Base-by-base conservation (phyloP, 1,140 invertebrate genomes). In the Drosophila bipectinata region DNA sequence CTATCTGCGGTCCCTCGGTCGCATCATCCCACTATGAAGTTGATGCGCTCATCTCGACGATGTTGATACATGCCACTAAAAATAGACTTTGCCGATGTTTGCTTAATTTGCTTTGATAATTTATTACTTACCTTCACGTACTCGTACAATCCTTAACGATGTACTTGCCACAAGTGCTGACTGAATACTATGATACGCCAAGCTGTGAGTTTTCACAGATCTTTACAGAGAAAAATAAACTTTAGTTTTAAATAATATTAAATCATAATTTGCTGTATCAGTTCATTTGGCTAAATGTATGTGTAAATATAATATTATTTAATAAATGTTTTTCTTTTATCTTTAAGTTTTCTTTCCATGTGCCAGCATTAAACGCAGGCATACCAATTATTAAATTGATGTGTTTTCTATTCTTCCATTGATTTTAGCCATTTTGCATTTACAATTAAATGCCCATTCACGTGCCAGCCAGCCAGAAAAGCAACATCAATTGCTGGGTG, bases 371-470 rank as follows among this genome's bases (percentile, higher is more conserved):
- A 24, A 30, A 7, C 34, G 48, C 63, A 37, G 51, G 24, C 47
- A 44, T 64, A 58, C 59, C 85, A 61, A 60, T 74, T 66, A 78
- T 71, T 75, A 75, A 67, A 72, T 52, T 41, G 32, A 73, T 34
- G 47, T 30, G 26, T 53, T 67, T 54, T 47, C 34, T 55, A 75
- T 54, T 58, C 49, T 18, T 26, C 26, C 54, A 45, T 48, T 45
- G 39, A 62, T 34, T 55, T 24, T 15, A 75, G 24, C 55, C 54
- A 62, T 73, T 48, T 77, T 66, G 73, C 52, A 78, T 72, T 67
- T 79, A 67, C 49, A 87, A 85, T 85, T 87, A 85, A 87, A 60
- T 87, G 58, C 57, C 60, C 74, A 82, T 87, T 87, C 81, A 85
- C 82, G 81, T 82, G 75, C 74, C 51, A 53, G 24, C 24, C 44